Evolutionary conservation across 2,113 vertebrate species (phyloP).

Genomic region (Dolichallabes microphthalmus): DNA sequence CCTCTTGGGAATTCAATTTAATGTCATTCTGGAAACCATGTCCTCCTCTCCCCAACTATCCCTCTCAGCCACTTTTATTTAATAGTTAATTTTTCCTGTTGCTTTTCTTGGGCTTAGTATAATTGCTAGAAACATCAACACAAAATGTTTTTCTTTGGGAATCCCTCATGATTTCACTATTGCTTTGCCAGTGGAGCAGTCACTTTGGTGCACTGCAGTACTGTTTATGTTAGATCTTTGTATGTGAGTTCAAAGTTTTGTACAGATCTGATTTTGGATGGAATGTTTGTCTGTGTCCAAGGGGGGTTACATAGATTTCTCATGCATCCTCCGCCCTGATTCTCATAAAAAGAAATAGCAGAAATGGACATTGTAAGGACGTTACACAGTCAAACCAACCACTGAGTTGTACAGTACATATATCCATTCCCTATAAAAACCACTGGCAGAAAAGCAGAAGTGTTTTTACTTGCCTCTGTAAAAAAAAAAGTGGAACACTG

Average conservation of each 20-base stretch:
- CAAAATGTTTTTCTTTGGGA: slow-evolving; percentile 55
- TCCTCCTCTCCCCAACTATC: slow-evolving; percentile 20
- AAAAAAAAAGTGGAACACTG: background rate
- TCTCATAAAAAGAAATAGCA: slow-evolving; percentile 47
- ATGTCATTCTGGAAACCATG: slow-evolving; percentile 42
- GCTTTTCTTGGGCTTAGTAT: slow-evolving; percentile 53
- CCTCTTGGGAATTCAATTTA: slow-evolving; percentile 45
- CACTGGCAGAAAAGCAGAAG: background rate
- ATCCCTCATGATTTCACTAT: slow-evolving; percentile 56
- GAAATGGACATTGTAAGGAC: slow-evolving; percentile 21
- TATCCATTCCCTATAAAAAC: slow-evolving; percentile 17
- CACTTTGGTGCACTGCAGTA: slow-evolving; percentile 46
- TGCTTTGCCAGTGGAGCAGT: slow-evolving; percentile 50
- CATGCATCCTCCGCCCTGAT: slow-evolving; percentile 53
- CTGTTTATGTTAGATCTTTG: slow-evolving; percentile 58
- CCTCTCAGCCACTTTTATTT: slow-evolving; percentile 58
- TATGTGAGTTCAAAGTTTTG: slow-evolving; percentile 58
- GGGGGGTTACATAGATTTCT: slow-evolving; percentile 57
- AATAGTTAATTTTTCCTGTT: slow-evolving; percentile 64
- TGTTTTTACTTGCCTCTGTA: slow-evolving; percentile 23
- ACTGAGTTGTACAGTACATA: slow-evolving; percentile 24
- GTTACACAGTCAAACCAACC: slow-evolving; percentile 10
- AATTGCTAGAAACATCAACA: slow-evolving; percentile 60
- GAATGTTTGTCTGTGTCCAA: slow-evolving; percentile 61
- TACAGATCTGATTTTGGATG: slow-evolving; percentile 58